phyloP scores from a whole-genome alignment of 2,113 vertebrate genomes.

The Oplegnathus fasciatus region DNA sequence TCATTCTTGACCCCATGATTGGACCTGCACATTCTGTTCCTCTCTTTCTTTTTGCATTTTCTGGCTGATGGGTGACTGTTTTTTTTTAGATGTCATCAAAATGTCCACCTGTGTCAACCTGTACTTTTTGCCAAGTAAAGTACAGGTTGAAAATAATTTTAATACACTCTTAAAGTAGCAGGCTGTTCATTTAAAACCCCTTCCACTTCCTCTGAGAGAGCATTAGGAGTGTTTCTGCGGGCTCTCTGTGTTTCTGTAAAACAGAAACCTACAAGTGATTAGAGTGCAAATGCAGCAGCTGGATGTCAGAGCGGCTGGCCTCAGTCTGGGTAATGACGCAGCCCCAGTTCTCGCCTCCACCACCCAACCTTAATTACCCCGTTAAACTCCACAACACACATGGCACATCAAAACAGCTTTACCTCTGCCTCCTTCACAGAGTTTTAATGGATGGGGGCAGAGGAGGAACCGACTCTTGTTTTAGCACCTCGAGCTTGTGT shows the following conservation, averaged over 20 bases:
- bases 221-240: slow-evolving; percentile 32
- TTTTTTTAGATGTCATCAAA: background rate
- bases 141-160: slow-evolving; percentile 40
- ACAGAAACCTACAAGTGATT: slow-evolving; percentile 65
- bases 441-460: slow-evolving; percentile 45
- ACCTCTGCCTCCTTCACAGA: slow-evolving; percentile 49
- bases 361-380: slow-evolving; percentile 76
- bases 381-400: slow-evolving; percentile 75
- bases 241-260: slow-evolving; percentile 41
- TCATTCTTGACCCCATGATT: slow-evolving; percentile 27
- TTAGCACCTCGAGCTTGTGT: slow-evolving; percentile 72
- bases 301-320: slow-evolving; percentile 63
- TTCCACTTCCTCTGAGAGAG: slow-evolving; percentile 50
- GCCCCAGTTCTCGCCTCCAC: slow-evolving; percentile 56
- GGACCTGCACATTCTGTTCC: slow-evolving; percentile 21
- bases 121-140: slow-evolving; percentile 14
- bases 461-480: slow-evolving; percentile 66
- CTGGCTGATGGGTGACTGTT: background rate
- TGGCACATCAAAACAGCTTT: slow-evolving; percentile 75
- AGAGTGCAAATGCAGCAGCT: slow-evolving; percentile 63
- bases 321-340: slow-evolving; percentile 65
- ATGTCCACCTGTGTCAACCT: background rate
- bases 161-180: slow-evolving; percentile 31
- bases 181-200: slow-evolving; percentile 33
- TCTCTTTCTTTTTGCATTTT: background rate